Conservation (phyloP, 2,113 vertebrate species). For the Tupaia chinensis region DNA sequence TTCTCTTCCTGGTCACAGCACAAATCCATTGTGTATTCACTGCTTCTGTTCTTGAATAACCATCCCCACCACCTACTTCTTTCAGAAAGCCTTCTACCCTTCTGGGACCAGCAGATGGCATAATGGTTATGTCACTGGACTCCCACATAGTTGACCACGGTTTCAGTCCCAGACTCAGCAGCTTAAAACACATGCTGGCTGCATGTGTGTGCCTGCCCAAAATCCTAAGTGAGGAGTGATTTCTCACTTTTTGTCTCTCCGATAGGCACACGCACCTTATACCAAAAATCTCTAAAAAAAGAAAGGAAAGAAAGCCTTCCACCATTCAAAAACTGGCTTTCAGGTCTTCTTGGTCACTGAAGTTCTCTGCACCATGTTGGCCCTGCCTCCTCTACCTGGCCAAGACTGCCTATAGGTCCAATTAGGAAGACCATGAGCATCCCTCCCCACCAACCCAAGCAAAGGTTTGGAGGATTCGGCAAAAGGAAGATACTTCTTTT, state of each 20-base stretch:
- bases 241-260: too few species aligned
- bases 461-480: conserved; percentile 8
- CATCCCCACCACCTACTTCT: neutral
- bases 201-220: too few species aligned
- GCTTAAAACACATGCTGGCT: too few species aligned
- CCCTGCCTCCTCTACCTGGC: neutral
- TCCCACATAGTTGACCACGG: too few species aligned
- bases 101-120: neutral
- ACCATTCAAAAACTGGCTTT: neutral
- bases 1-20: neutral
- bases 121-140: too few species aligned
- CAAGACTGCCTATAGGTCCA: neutral
- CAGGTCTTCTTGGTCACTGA: neutral
- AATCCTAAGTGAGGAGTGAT: too few species aligned
- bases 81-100: neutral
- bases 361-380: neutral
- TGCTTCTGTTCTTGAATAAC: neutral
- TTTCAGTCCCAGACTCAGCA: too few species aligned
- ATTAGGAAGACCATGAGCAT: neutral
- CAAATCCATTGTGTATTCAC: neutral
- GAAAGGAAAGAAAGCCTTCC: too few species aligned
- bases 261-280: too few species aligned
- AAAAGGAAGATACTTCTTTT: conserved; percentile 20
- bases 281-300: too few species aligned
- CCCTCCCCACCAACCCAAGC: neutral